A percentile compares a stretch with the other conserved stretches of the same genome.
Evolutionary conservation across 2,113 vertebrate genomes (phyloP).

Genomic region (Otolemur garnettii): DNA sequence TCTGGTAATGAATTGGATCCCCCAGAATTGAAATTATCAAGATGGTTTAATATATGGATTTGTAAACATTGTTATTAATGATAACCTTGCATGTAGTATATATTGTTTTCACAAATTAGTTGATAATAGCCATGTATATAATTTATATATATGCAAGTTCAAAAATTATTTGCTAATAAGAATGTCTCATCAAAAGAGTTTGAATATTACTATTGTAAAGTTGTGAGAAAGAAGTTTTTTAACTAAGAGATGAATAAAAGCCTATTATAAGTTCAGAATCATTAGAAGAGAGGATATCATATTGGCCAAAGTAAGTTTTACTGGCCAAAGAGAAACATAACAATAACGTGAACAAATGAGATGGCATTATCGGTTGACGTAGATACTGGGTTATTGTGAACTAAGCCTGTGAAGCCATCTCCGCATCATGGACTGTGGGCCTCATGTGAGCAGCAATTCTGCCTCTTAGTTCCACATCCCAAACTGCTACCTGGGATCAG

Average conservation of each 20-base stretch:
- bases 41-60: not conserved
- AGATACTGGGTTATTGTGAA: not conserved
- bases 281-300: not conserved
- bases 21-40: not conserved
- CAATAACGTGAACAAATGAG: not conserved
- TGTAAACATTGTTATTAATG: not conserved
- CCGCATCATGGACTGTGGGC: not conserved
- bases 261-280: not conserved
- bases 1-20: not conserved
- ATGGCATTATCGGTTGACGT: not conserved
- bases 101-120: slow-evolving; percentile 19
- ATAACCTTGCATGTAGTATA: not conserved
- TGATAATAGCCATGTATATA: not conserved
- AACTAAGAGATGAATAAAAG: not conserved
- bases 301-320: not conserved
- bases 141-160: not conserved
- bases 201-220: not conserved
- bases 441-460: not conserved
- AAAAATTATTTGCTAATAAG: slow-evolving; percentile 47
- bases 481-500: not conserved
- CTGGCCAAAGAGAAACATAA: not conserved
- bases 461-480: not conserved
- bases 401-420: not conserved
- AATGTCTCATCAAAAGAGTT: not conserved
- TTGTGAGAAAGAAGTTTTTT: not conserved